Conservation (phyloP, 2,113 vertebrate species). For the Entosphenus tridentatus region DNA sequence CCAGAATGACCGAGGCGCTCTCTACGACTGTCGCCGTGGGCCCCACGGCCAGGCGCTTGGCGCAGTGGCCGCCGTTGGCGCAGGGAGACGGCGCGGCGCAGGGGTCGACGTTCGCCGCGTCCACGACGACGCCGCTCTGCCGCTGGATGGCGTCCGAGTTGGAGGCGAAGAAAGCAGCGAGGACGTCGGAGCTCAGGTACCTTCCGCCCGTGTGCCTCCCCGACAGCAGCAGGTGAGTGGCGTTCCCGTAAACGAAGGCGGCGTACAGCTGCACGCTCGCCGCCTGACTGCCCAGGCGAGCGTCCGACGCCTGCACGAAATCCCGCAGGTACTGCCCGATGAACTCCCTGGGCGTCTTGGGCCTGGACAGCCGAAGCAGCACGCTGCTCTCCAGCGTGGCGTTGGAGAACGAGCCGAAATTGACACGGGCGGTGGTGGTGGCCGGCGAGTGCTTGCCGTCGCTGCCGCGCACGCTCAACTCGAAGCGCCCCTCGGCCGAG, state of each 20-base stretch:
- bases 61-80: constrained; percentile 69
- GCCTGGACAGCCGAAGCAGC: constrained; percentile 42
- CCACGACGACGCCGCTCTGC: constrained; percentile 60
- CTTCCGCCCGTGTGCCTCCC: constrained; percentile 43
- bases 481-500: constrained; percentile 59
- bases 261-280: constrained; percentile 59
- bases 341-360: constrained; percentile 11
- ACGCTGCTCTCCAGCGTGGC: constrained; percentile 75
- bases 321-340: no score
- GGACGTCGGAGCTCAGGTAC: constrained; percentile 66
- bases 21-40: constrained; percentile 30
- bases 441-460: constrained; percentile 56
- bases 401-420: constrained; percentile 54
- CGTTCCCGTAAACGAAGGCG: constrained; percentile 47
- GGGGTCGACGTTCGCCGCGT: constrained; percentile 67
- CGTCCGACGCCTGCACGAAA: constrained; percentile 16
- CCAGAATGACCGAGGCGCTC: constrained; percentile 52
- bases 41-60: constrained; percentile 42
- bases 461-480: constrained; percentile 45
- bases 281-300: constrained; percentile 62
- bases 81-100: constrained; percentile 57
- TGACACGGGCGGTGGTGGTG: constrained; percentile 43
- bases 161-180: constrained; percentile 87
- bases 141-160: constrained; percentile 61
- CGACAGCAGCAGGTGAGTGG: constrained; percentile 62